Conservation (phyloP, 2,113 vertebrate genomes). For the Toxotes chatareus region DNA sequence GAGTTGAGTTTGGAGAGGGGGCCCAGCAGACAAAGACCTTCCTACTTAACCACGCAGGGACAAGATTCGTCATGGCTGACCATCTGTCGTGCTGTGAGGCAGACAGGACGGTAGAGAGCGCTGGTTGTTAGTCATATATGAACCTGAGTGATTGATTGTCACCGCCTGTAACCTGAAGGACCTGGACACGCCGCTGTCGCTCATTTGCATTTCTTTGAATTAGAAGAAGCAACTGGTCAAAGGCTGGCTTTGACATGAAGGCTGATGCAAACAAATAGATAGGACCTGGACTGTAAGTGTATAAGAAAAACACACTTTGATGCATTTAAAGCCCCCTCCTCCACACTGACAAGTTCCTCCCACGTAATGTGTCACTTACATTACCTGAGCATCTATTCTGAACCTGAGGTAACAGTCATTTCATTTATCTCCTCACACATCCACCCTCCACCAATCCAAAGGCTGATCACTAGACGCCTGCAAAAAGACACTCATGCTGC, state of each 20-base stretch:
- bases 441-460: too few species aligned
- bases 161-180: neutral
- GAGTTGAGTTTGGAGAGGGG: neutral
- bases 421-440: neutral
- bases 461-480: too few species aligned
- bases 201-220: conserved; percentile 22
- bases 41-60: conserved; percentile 24
- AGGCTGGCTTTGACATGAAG: neutral
- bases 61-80: conserved; percentile 24
- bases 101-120: conserved; percentile 27
- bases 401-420: neutral
- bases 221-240: neutral
- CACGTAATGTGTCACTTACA: neutral
- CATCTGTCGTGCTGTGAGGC: conserved; percentile 37
- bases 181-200: neutral
- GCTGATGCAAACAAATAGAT: neutral
- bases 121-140: conserved; percentile 23
- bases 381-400: neutral
- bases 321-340: neutral
- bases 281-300: neutral
- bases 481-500: too few species aligned
- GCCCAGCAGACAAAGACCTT: conserved; percentile 31
- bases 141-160: neutral
- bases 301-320: neutral
- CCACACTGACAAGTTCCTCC: neutral